Evolutionary conservation across 2,888 invertebrate genomes (phyloP).

Genomic region (Eupithecia vulgata): DNA sequence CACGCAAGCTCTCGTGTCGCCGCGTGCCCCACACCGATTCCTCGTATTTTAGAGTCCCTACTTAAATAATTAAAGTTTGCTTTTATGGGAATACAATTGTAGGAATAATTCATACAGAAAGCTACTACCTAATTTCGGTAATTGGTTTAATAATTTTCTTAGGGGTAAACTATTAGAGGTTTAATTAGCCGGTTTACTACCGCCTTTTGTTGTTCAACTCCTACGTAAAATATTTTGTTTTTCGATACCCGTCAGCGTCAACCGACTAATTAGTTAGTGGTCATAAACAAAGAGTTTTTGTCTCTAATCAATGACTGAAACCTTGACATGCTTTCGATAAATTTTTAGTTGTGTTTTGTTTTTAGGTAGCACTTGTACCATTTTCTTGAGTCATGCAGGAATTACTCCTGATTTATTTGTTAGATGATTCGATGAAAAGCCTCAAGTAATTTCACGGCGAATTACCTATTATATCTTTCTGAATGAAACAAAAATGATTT

Average conservation of each 20-base stretch:
- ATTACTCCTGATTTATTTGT: not conserved
- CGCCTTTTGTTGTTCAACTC: not conserved
- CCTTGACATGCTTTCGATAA: not conserved
- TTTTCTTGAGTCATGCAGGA: not conserved
- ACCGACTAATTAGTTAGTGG: not conserved
- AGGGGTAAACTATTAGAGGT: constrained; percentile 12
- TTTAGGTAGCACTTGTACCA: not conserved
- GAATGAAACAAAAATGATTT: too few species aligned
- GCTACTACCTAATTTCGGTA: constrained; percentile 24
- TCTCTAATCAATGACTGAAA: not conserved
- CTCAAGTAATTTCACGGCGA: not conserved
- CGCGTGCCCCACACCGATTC: constrained; percentile 40
- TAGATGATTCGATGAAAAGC: too few species aligned
- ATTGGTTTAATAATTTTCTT: constrained; percentile 18
- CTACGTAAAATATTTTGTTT: not conserved
- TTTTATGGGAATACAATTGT: constrained; percentile 35
- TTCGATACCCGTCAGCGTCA: not conserved
- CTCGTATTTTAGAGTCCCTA: constrained; percentile 55
- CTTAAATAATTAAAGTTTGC: constrained; percentile 64
- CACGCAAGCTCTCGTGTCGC: constrained; percentile 76
- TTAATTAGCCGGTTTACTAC: not conserved
- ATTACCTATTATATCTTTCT: not conserved
- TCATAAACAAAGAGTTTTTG: not conserved
- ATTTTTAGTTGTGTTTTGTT: not conserved
- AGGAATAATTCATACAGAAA: constrained; percentile 22